Base-by-base conservation (phyloP, 2,797 vertebrate species). In the Xiphorhynchus erythropygius region DNA sequence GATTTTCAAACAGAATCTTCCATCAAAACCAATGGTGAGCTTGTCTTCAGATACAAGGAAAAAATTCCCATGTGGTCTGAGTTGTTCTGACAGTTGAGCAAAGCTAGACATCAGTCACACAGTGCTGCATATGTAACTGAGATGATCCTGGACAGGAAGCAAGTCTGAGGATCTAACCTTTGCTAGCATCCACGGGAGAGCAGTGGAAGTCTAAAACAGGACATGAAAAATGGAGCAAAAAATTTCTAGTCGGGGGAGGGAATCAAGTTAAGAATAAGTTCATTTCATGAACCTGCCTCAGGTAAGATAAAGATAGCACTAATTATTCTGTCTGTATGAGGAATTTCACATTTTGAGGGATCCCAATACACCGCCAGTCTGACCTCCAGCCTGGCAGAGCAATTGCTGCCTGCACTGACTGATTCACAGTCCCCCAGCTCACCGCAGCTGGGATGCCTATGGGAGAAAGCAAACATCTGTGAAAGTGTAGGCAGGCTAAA, bases 1-100 rank as follows among this genome's bases (percentile, higher is more conserved):
- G 73, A 94, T 94, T 97, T 96, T 95, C 93, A 94, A 93, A 93
- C 56, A 82, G 92, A 96, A 94, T 94, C 88, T 60, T 70, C 90
- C 91, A 92, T 84, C 73, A 96, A 96, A 93, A 96, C 79, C 90
- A 78, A 55, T 49, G 67, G 91, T 11, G 30, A 89, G 60, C 59
- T 81, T 60, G 28, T 78, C 62, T 81, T 89, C 65, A 67, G 68
- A 87, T 35, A 32, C 1, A 21, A 53, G n/a, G 18, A 21, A 52
- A 68, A 74, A 67, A 22, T 2, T 2, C 68, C 80, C 59, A 55
- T 9, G 17, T 23, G 50, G 80, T 65, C 27, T 0, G 18, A 85
- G 50, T 37, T 69, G 57, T 78, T 87, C 82, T 62, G 57, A 71
- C 78, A 92, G 37, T 68, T 37, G 57, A 92, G 77, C 68, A 89